Base-by-base conservation (phyloP, 2,113 vertebrate genomes). In the Puffinus mauretanicus region DNA sequence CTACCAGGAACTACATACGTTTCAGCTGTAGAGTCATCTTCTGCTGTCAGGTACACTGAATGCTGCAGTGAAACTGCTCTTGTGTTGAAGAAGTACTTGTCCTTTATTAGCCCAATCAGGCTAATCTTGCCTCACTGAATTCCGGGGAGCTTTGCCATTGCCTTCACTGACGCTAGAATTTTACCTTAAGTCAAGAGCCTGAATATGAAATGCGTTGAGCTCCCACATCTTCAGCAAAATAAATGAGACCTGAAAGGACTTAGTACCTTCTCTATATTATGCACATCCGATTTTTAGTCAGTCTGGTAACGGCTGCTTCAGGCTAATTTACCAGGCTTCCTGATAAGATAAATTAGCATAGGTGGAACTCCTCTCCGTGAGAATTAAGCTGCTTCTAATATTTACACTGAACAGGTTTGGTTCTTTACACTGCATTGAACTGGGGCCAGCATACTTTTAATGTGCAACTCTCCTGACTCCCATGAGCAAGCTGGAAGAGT, bases 301-400 rank as follows among this genome's bases (percentile, higher is more conserved):
- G 25, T 51, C 69, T 87, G 44, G 38, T 79, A 75, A 40, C 0
- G 3, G 42, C 84, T 69, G 52, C 91, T 90, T 90, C 36, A 34
- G 58, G 70, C 61, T 87, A 82, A 72, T 72, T 82, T 76, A 61
- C 57, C 70, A 76, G 46, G 69, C 49, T 87, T 86, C 57, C 58
- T 88, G 54, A 32, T 72, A 82, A 94, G 25, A 49, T 69, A 34
- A 57, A 93, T 87, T 71, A 90, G 70, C 91, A 91, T 72, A 85
- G 40, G 46, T 78, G 44, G 58, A 94, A 88, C 60, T 40, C 44
- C 46, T 72, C 40, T 65, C 57, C 0, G 0, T 94, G 87, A 94
- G 82, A 97, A 95, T 82, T 82, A 76, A 90, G 54, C 49, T 87
- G 65, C 65, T 95, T 89, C 73, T 94, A 80, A 82, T 69, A 82